A percentile compares a stretch with the other conserved stretches of the same genome.
Evolutionary conservation across 2,888 invertebrate species (phyloP).

Genomic region (Sinhomidia bicolor): DNA sequence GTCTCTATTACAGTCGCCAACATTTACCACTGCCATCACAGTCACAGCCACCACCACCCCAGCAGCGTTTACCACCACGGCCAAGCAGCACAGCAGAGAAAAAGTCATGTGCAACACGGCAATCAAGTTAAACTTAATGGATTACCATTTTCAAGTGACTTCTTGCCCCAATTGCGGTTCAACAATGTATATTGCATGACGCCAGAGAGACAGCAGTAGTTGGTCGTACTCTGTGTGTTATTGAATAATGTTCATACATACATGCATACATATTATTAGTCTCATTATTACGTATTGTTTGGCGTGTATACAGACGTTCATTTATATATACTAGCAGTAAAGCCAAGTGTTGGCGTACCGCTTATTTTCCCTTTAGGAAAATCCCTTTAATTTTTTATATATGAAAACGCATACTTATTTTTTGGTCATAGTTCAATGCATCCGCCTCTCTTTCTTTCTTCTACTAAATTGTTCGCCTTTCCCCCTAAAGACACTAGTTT

Average conservation of each 20-base stretch:
- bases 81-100: background rate
- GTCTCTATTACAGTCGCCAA: too few relatives aligned
- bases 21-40: too few relatives aligned
- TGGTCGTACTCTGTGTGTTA: too few relatives aligned
- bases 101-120: slow-evolving; percentile 46
- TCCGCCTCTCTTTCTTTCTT: background rate
- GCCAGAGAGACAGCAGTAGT: background rate
- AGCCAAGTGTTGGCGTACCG: background rate
- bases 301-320: too few relatives aligned
- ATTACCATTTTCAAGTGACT: slow-evolving; percentile 45
- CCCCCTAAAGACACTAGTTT: background rate
- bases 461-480: too few relatives aligned
- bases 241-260: background rate
- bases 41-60: too few relatives aligned
- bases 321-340: too few relatives aligned
- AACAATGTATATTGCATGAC: slow-evolving; percentile 8
- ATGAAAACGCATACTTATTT: too few relatives aligned
- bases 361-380: slow-evolving; percentile 12
- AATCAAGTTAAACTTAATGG: slow-evolving; percentile 52
- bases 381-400: slow-evolving; percentile 24
- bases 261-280: background rate
- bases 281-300: too few relatives aligned
- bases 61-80: background rate
- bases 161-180: slow-evolving; percentile 13
- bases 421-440: slow-evolving; percentile 5